These are phyloP conservation scores for Odontocerum albicorne DNA, from an alignment of 2,888 invertebrate species.

Conservation along the genomic window DNA sequence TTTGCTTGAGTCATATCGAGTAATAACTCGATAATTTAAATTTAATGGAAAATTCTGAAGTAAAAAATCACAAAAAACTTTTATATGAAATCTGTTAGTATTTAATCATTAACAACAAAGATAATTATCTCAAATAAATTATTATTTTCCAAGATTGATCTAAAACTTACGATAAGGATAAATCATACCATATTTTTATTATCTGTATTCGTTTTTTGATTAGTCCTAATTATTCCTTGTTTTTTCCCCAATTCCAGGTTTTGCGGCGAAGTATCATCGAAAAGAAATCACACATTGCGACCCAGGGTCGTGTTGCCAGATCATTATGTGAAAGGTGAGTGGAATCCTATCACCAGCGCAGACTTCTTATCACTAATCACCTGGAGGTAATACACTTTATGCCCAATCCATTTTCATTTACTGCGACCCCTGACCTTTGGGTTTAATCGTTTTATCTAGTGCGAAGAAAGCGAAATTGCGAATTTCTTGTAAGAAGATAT, in stretches of 20 bases:
- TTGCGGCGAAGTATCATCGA: slow-evolving; percentile 55
- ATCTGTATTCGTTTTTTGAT: too few species aligned
- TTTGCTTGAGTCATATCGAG: too few species aligned
- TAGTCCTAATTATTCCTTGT: too few species aligned
- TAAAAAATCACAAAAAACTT: too few species aligned
- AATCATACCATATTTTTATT: too few species aligned
- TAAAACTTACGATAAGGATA: too few species aligned
- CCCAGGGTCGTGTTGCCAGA: slow-evolving; percentile 71
- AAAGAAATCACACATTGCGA: slow-evolving; percentile 64
- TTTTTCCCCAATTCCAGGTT: slow-evolving; percentile 56
- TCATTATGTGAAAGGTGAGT: slow-evolving; percentile 74
- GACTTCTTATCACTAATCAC: slow-evolving; percentile 1
- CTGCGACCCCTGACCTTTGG: slow-evolving; percentile 17
- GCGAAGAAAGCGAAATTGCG: background rate
- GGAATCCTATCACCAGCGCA: background rate
- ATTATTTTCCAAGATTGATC: too few species aligned
- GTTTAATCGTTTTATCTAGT: slow-evolving; percentile 14
- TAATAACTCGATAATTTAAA: too few species aligned
- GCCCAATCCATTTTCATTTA: slow-evolving; percentile 11
- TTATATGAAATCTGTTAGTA: too few species aligned
- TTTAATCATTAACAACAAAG: too few species aligned
- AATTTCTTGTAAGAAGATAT: background rate
- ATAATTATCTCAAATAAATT: too few species aligned
- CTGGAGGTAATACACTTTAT: slow-evolving; percentile 37
- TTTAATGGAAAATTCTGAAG: too few species aligned